Evolutionary conservation across 1,140 invertebrate species (phyloP).

Genomic region (Lerema accius): DNA sequence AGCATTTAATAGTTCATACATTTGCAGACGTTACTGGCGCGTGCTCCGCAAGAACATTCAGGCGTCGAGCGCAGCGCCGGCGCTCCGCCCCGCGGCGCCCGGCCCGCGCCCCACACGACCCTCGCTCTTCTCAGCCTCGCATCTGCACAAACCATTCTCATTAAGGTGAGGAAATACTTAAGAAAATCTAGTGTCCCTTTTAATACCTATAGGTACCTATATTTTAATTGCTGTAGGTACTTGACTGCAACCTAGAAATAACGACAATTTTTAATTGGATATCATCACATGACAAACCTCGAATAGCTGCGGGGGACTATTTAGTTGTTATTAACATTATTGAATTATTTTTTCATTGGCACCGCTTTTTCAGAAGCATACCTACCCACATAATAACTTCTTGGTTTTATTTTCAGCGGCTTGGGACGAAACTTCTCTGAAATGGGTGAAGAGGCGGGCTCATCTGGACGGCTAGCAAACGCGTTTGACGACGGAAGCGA

Average conservation of each 20-base stretch:
- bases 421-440: conserved; percentile 75
- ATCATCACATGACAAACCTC: too few species aligned
- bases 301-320: too few species aligned
- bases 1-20: not conserved
- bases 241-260: too few species aligned
- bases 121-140: conserved; percentile 83
- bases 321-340: too few species aligned
- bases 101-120: conserved; percentile 72
- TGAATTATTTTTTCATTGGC: too few species aligned
- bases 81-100: conserved; percentile 64
- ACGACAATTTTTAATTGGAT: too few species aligned
- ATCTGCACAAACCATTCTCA: conserved; percentile 84
- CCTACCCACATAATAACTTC: not conserved
- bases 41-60: conserved; percentile 87
- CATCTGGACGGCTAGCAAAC: conserved; percentile 69
- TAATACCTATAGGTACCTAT: too few species aligned
- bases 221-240: too few species aligned
- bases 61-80: conserved; percentile 79
- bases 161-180: conserved; percentile 81
- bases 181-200: too few species aligned
- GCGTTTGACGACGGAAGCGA: conserved; percentile 93
- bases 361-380: too few species aligned
- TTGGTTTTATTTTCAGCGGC: conserved; percentile 59
- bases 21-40: conserved; percentile 85
- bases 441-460: conserved; percentile 70